A percentile compares a stretch with the other conserved stretches of the same genome.
Conservation (phyloP, 2,888 invertebrate species). For the Enchytraeus crypticus region DNA sequence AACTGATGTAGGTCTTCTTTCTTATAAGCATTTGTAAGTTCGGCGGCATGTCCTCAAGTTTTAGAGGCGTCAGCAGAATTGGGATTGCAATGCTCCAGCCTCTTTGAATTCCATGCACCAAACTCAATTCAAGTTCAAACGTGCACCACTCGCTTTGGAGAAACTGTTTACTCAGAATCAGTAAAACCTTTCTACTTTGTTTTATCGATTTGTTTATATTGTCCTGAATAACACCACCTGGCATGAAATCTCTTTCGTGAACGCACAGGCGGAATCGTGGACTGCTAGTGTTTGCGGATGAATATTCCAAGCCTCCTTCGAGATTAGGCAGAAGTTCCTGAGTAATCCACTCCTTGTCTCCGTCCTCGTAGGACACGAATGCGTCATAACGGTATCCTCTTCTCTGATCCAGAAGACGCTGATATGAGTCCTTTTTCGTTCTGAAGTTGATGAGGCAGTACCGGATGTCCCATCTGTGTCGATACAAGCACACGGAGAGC, state of each 20-base stretch:
- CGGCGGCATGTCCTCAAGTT: background rate
- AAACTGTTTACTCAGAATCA: slow-evolving; percentile 1
- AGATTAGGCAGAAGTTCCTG: slow-evolving; percentile 7
- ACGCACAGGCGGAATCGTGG: slow-evolving; percentile 2
- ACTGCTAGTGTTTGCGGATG: no score
- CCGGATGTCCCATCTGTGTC: slow-evolving; percentile 7
- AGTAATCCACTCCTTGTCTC: background rate
- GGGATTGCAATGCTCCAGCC: slow-evolving; percentile 5
- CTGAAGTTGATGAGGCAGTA: background rate
- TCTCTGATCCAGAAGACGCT: no score
- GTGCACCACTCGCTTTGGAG: slow-evolving; percentile 6
- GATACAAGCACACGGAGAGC: background rate
- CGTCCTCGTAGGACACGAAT: slow-evolving; percentile 4
- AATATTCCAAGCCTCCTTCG: no score
- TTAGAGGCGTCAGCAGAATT: background rate
- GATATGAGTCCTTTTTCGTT: no score
- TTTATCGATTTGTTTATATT: slow-evolving; percentile 1
- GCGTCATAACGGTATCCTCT: no score
- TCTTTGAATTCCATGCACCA: slow-evolving; percentile 3
- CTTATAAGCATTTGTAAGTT: background rate
- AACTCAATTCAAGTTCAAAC: slow-evolving; percentile 5
- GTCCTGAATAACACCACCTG: background rate
- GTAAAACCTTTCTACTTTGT: slow-evolving; percentile 1
- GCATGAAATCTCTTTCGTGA: slow-evolving; percentile 6
- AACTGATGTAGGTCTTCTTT: background rate